phyloP scores from a whole-genome alignment of 2,113 vertebrate genomes.

The Gavia stellata region DNA sequence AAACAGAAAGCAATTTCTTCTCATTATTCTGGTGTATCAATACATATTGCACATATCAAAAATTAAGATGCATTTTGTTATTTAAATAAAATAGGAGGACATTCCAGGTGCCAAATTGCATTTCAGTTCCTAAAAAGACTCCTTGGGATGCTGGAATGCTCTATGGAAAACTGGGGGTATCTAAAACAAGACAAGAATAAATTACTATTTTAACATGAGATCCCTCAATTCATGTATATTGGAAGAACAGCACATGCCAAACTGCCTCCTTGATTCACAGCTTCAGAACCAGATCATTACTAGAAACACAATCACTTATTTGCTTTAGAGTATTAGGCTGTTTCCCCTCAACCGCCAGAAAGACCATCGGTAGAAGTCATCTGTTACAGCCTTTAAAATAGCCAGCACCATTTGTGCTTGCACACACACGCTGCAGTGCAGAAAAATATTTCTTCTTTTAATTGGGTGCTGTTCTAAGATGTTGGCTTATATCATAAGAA shows the following conservation, averaged over 20 bases:
- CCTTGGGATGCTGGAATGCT: background rate
- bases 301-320: accelerated
- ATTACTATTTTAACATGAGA: background rate
- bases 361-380: no score
- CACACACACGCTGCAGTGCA: background rate
- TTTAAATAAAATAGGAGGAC: background rate
- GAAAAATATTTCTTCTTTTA: background rate
- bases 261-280: background rate
- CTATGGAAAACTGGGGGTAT: background rate
- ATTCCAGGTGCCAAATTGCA: background rate
- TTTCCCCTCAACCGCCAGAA: background rate
- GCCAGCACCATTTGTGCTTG: accelerated
- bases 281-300: accelerated
- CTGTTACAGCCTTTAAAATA: background rate
- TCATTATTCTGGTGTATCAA: background rate
- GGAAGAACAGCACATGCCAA: background rate
- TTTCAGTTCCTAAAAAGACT: background rate
- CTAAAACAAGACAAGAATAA: background rate
- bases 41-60: background rate
- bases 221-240: accelerated
- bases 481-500: background rate
- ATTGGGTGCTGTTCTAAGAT: background rate
- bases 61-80: background rate
- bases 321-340: accelerated
- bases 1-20: background rate